Evolutionary conservation across 2,113 vertebrate genomes (phyloP), one percentile per base, ranked within the genome.

Genomic region (Platichthys stellatus): DNA sequence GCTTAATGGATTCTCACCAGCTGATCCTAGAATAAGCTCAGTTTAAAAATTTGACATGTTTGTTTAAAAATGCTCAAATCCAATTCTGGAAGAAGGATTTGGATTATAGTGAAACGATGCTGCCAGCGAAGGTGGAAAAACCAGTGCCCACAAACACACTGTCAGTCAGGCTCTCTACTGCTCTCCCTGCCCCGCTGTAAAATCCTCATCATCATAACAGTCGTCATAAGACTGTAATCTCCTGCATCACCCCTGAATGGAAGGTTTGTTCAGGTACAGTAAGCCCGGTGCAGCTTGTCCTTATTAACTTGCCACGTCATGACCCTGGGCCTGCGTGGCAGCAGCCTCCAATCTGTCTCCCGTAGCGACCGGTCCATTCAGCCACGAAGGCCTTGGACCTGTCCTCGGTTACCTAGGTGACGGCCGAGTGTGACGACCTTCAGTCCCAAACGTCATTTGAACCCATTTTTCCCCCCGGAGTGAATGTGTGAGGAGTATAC

Each of bases 331-430:
- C 64, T 78, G 76, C 61, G 72, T 72, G 69, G 59, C 58, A 72
- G 51, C 71, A 57, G 74, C 53, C 73, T 63, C 13, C 15, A 58
- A 77, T 59, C 77, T 71, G 66, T 87, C 82, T 83, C 83, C 63
- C 21, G 23, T 63, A 53, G 84, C 26, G 57, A 81, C 21, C 0
- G 0, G 38, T 49, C 63, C 74, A 70, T 66, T 88, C 78, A 87
- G 40, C 70, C 57, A 35, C 77, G 81, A 91, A 74, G 62, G 35
- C 82, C 76, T 28, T n/a, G 38, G 73, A 75, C 77, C 5, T n/a
- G 49, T 67, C 69, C 63, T 3, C 24, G 38, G 87, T 90, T 87
- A 68, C 90, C 85, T 76, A 86, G 84, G 88, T 72, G 78, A 93
- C 81, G 56, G 53, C 51, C 40, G 21, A 80, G 82, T 60, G 4